Evolutionary conservation across 2,797 vertebrate genomes (phyloP), one percentile per base, ranked within the genome.

Genomic region (Bucorvus abyssinicus): DNA sequence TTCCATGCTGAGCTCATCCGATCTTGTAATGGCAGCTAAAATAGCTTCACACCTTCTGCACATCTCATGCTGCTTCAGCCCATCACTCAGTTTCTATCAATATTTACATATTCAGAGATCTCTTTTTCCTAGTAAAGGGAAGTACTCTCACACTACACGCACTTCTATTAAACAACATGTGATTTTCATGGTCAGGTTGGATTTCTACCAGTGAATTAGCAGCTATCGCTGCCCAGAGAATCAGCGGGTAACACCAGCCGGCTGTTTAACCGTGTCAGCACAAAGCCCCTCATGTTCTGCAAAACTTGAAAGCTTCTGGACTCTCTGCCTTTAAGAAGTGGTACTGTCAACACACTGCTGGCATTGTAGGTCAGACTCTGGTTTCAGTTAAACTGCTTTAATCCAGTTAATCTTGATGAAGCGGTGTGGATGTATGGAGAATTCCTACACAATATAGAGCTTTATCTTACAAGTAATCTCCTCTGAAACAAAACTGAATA

Each of bases 401-500:
- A 93, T 93, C 77, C 71, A 2, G 1, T 69, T 49, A 86, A 94
- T 85, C 75, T 86, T 83, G 50, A 90, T 59, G 82, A 85, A 87
- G 50, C 0, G 0, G 34, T 4, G 7, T 79, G 65, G 86, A 63
- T 49, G 49, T 57, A 85, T 8, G 88, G 77, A 92, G 87, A 95
- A 94, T 90, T 81, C 63, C 79, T 56, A n/a, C 34, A 63, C 22
- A 73, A 24, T 52, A 85, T 14, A 84, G 71, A 79, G 79, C 26
- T 89, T 89, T 93, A 81, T 69, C 38, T 94, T 77, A 67, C 26
- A 50, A 68, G 32, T 45, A 68, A 80, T 75, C 85, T 82, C 69
- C 50, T 73, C 59, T 89, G 82, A 94, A 94, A 94, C 57, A 95
- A 77, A 94, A 42, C 34, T 92, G 88, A 90, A 88, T 63, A 34